Base-by-base conservation (phyloP, 2,888 invertebrate genomes). In the Lycia hirtaria region DNA sequence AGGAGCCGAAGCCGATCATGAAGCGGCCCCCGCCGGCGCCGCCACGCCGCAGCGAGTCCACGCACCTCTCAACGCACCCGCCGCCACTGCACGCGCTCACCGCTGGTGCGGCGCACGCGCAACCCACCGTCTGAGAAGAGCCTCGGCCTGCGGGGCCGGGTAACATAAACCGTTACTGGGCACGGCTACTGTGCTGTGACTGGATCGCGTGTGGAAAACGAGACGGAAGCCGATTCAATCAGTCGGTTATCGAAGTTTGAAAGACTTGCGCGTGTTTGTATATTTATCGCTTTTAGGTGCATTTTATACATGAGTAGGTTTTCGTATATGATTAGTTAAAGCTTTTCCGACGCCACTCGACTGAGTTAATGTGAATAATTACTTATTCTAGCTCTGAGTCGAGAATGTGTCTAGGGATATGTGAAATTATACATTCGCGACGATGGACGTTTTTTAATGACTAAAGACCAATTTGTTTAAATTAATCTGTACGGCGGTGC, bases 1-100 rank as follows among this genome's bases (percentile, higher is more conserved):
- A 84, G 52, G 85, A 85, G 54, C 84, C 87, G 1, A 77, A 79
- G 60, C 87, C 87, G 0, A 80, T 93, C 49, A 95, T 95, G 71
- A 95, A 96, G 80, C 92, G 96, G 68, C 97, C 97, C 38, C 97
- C 97, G 10, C 97, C 97, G 2, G 97, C 97, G 26, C 97, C 97
- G n/a, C 97, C 97, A 1, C 96, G 96, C 69, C 94, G 97, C 60
- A 96, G 96, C 77, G 97, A 97, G 59, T 95, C 95, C 32, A 83
- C 89, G 30, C 88, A 88, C 57, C 71, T 83, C 14, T 72, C 77
- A 7, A 65, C 78, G 32, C 80, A 77, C 60, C 58, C 79, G 28
- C 57, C 76, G 20, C 78, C 74, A 6, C 71, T 76, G 66, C 82
- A 35, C 49, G 75, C 70, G 44, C 87, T 32, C 86, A 44, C 58